Evolutionary conservation across 2,113 vertebrate genomes (phyloP), one percentile per base, ranked within the genome.

Genomic region (Eulacestoma nigropectus): DNA sequence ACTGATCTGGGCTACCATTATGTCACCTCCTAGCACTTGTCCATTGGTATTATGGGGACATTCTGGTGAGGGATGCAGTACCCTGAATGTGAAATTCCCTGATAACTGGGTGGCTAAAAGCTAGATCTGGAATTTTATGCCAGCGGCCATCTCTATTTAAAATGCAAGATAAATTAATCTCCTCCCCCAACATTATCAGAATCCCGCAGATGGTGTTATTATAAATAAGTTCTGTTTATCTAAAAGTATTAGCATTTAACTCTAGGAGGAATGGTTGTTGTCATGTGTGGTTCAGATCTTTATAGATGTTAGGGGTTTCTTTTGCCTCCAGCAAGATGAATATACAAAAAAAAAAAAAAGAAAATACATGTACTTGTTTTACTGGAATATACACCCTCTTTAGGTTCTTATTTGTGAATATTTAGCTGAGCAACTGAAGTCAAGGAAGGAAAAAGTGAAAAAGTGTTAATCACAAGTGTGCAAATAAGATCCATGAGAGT

Each of bases 151-250:
- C 75, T 91, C 92, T 97, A 86, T 77, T 97, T 95, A 97, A 97
- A 97, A 96, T 97, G 95, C 91, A 94, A 96, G 96, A 96, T 94
- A 97, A 94, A 97, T 95, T 96, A 95, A 95, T 96, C 90, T 93
- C 65, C 88, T 87, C 88, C 88, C 88, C 80, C 73, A 96, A 90
- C 88, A 97, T 93, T 97, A 96, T 96, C 96, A 96, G 96, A 96
- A 95, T 57, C 88, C 88, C 1, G 0, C 95, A 96, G 96, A 95
- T 93, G 88, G 93, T 95, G 92, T 86, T 95, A 84, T 92, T 95
- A 94, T 87, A 96, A 96, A 89, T 96, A 95, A 96, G 79, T 96
- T 94, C 90, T 86, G 92, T 93, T 96, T 97, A 97, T 96, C 95
- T 96, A 90, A 84, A 93, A 92, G 83, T 96, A 96, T 96, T 95